Base-by-base conservation (phyloP, 2,888 invertebrate genomes). In the Pollenia amentaria region DNA sequence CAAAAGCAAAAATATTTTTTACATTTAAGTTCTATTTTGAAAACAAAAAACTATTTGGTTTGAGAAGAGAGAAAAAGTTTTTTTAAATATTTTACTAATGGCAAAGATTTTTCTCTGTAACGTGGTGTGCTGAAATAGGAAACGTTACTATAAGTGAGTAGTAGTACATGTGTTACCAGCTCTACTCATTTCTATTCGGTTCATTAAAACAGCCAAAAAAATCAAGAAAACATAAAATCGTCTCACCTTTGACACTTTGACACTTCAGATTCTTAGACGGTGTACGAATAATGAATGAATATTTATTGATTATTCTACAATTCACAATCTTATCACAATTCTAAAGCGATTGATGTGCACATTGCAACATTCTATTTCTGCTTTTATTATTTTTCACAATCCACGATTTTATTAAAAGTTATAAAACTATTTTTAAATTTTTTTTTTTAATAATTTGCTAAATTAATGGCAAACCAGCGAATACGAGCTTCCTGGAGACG, bases 1-100 rank as follows among this genome's bases (percentile, higher is more conserved):
- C 18, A 51, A 55, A 65, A 57, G 67, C 51, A 80, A 69, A 84
- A 76, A 60, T n/a, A 62, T 64, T 80, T 48, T 80, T 60, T 51
- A 16, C 46, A 44, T 77, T 65, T n/a, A 77, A 53, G 10, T 53
- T 55, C 57, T 48, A 14, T 46, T 57, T 46, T 46, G 38, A 55
- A 65, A 29, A 44, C 12, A 18, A 18, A 2, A 38, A 40, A 3
- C 29, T 6, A 29, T 29, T 29, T 29, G 3, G 3, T 6, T 29
- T 29, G 29, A 29, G 29, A 16, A 46, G 6, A 11, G 14, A 75
- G 21, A 40, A 51, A 9, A 55, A 18, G 55, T 12, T 62, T 62
- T 3, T 6, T 11, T 7, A 40, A 64, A 40, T 76, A 64, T 64
- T 65, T 65, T 42, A 21, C 14, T 40, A 69, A 60, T 60, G 69